Percentiles rank a stretch among this genome's conserved stretches.
Evolutionary conservation across 2,113 vertebrate species (phyloP).

Genomic region (Salvelinus fontinalis): DNA sequence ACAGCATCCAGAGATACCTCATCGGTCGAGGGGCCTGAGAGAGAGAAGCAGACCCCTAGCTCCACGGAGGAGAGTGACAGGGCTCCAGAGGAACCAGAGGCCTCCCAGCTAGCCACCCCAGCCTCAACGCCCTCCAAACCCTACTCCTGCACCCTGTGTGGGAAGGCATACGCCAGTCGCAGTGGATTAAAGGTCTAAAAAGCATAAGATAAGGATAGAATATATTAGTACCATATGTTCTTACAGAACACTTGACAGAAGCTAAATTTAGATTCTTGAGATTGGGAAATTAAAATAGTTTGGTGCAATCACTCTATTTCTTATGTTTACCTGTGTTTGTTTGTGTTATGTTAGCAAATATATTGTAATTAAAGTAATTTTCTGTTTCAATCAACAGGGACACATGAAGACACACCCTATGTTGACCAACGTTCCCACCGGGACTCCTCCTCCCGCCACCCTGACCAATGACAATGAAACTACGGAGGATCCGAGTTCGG

Average conservation of each 20-base stretch:
- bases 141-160: conserved; percentile 76
- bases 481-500: conserved; percentile 42
- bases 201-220: neutral
- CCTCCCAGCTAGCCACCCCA: conserved; percentile 46
- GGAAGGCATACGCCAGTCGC: conserved; percentile 77
- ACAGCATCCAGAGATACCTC: conserved; percentile 21
- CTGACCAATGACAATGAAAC: conserved; percentile 57
- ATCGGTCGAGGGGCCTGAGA: conserved; percentile 58
- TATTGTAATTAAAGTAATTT: neutral
- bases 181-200: conserved; percentile 75
- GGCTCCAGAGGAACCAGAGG: conserved; percentile 42
- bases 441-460: conserved; percentile 47
- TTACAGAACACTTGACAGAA: neutral
- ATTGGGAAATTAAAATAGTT: neutral
- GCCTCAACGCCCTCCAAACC: conserved; percentile 60
- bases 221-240: neutral
- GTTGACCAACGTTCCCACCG: conserved; percentile 46
- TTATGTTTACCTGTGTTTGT: too few relatives aligned
- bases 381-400: conserved; percentile 60
- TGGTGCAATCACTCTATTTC: too few relatives aligned
- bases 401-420: conserved; percentile 77
- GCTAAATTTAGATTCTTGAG: neutral
- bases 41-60: conserved; percentile 34
- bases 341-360: neutral
- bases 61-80: conserved; percentile 23